Conservation (phyloP, 2,888 invertebrate genomes). For the Dasypolia templi region DNA sequence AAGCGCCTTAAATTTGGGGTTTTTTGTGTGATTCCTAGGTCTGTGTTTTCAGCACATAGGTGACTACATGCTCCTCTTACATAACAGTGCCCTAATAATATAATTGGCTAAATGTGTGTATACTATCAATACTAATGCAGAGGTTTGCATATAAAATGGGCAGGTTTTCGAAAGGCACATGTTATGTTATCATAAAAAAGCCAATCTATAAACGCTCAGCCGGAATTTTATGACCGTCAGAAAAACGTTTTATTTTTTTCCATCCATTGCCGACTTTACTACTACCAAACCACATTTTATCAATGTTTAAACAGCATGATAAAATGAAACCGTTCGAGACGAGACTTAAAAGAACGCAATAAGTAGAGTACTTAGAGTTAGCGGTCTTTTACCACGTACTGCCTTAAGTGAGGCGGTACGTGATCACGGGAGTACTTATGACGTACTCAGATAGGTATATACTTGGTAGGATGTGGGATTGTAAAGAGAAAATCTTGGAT, state of each 20-base stretch:
- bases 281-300: conserved; percentile 52
- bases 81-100: neutral
- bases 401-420: conserved; percentile 61
- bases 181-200: conserved; percentile 8
- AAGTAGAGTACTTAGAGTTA: conserved; percentile 57
- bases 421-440: conserved; percentile 50
- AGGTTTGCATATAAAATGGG: neutral
- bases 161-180: neutral
- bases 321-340: conserved; percentile 49
- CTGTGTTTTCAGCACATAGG: neutral
- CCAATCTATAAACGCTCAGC: conserved; percentile 3
- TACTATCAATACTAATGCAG: neutral
- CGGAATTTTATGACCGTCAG: conserved; percentile 15
- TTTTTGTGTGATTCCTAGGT: neutral
- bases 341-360: conserved; percentile 50
- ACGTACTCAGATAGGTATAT: conserved; percentile 22
- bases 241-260: conserved; percentile 27
- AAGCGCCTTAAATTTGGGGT: neutral
- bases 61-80: neutral
- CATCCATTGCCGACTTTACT: conserved; percentile 38
- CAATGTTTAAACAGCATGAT: conserved; percentile 61
- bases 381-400: conserved; percentile 58
- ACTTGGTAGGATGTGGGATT: neutral
- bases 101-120: neutral
- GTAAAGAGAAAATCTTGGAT: neutral